Base-by-base conservation (phyloP, 2,888 invertebrate genomes). In the Eupeodes latifasciatus region DNA sequence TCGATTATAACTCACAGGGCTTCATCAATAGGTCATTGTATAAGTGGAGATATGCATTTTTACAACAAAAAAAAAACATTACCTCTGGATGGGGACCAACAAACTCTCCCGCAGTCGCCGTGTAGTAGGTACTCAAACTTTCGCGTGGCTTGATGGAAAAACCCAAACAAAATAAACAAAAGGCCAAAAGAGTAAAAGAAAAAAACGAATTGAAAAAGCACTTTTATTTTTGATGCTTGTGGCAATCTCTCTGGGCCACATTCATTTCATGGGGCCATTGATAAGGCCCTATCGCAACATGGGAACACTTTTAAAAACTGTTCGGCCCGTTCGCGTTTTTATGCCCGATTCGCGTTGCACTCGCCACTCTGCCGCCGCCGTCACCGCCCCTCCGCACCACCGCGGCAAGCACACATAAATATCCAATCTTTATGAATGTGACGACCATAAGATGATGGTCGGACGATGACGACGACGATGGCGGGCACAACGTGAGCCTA, bases 291-390 rank as follows among this genome's bases (percentile, higher is more conserved):
- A 88, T 88, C 88, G 88, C 85, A 85, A 88, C 88, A 88, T 75
- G 88, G 85, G 88, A 88, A 88, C 88, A 88, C 88, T 88, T 85
- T 88, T 88, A 88, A 88, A 88, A 88, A 88, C 78, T 85, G 81
- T 74, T 78, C 85, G 75, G 67, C 74, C 75, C 77, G 81, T 77
- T 66, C 67, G 61, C 77, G 71, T 80, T 75, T 67, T 77, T 78
- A 49, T 57, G 19, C 49, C 47, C 16, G 72, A 16, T 51, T 62
- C 53, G 72, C 85, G 74, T 57, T 78, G 74, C 74, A 53, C 76
- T 61, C 83, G 66, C 76, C 77, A 59, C 27, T 27, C 2, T 27
- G n/a, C 64, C 27, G 47, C 44, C 19, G 19, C 19, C 19, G 19
- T 1, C 27, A 27, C 64, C 27, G 47, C 44, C 27, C 3, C 27